Conservation (phyloP, 2,888 invertebrate species). For the Melanargia galathea region DNA sequence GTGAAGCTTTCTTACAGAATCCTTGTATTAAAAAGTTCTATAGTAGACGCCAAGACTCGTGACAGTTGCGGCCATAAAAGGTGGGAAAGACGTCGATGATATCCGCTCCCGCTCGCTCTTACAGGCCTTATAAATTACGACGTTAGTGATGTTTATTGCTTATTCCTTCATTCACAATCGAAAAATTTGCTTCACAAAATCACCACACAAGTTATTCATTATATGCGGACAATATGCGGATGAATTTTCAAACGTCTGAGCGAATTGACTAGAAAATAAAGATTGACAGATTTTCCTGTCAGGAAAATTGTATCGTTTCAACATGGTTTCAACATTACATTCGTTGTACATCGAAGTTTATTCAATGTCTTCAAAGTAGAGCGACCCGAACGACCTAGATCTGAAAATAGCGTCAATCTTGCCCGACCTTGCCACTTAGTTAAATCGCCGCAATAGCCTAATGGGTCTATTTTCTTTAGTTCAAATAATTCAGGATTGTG, state of each 20-base stretch:
- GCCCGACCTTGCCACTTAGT: conserved; percentile 40
- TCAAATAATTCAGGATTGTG: conserved; percentile 21
- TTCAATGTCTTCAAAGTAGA: conserved; percentile 17
- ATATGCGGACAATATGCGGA: background rate
- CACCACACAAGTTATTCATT: background rate
- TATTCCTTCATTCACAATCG: background rate
- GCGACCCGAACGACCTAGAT: conserved; percentile 40
- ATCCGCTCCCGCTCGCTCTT: no score
- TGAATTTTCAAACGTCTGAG: background rate
- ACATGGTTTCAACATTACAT: no score
- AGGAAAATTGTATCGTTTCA: conserved; percentile 17
- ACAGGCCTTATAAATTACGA: no score
- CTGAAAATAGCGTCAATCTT: conserved; percentile 33
- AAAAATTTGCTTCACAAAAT: background rate
- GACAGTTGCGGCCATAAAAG: no score
- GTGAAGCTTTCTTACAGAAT: no score
- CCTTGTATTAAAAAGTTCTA: no score
- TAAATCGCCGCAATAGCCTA: conserved; percentile 41
- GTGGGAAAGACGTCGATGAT: no score
- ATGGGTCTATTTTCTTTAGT: conserved; percentile 31
- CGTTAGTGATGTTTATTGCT: no score
- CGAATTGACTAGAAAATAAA: background rate
- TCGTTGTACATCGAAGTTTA: conserved; percentile 10
- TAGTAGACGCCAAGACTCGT: no score
- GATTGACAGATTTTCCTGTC: conserved; percentile 13